Conservation (phyloP, 2,113 vertebrate species). For the Macheiramphus alcinus region DNA sequence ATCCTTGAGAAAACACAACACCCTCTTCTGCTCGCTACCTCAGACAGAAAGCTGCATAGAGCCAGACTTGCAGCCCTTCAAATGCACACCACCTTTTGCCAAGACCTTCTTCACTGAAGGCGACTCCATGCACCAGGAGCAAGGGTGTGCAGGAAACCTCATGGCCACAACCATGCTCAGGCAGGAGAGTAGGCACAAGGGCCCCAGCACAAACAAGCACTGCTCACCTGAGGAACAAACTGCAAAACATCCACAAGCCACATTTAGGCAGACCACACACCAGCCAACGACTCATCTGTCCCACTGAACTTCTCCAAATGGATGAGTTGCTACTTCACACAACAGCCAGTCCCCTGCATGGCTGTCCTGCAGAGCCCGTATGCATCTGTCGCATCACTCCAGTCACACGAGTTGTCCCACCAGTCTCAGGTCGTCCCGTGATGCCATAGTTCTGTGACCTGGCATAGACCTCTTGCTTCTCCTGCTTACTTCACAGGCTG, state of each 20-base stretch:
- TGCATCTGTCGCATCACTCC: too few relatives aligned
- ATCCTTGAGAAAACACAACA: not conserved
- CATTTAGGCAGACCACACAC: not conserved
- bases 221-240: not conserved
- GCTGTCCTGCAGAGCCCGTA: too few relatives aligned
- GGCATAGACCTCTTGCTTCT: not conserved
- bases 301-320: not conserved
- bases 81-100: not conserved
- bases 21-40: not conserved
- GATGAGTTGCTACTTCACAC: not conserved
- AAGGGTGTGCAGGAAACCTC: not conserved
- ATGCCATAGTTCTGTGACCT: not conserved
- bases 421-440: not conserved
- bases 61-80: not conserved
- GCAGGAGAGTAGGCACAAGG: not conserved
- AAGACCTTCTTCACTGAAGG: not conserved
- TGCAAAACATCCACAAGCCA: not conserved
- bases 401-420: not conserved
- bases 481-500: not conserved
- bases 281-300: not conserved
- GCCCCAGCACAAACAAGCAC: not conserved
- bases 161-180: not conserved
- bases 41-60: not conserved
- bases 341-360: not conserved
- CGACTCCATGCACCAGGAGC: not conserved